Base-by-base conservation (phyloP, 2,888 invertebrate genomes). In the Gandaritis pyraliata region DNA sequence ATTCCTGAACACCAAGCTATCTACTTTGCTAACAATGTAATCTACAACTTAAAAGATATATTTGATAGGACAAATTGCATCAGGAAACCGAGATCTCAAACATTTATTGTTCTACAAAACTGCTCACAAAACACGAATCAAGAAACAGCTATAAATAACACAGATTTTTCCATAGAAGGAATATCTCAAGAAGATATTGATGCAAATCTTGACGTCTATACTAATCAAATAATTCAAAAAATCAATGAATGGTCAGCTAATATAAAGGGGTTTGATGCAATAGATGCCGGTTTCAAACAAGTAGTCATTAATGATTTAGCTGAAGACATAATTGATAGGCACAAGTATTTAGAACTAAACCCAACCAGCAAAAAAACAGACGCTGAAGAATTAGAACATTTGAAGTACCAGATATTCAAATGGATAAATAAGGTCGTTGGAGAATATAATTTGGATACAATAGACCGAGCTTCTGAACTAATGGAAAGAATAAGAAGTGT, bases 371-470 rank as follows among this genome's bases (percentile, higher is more conserved):
- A 50, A 43, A 66, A 66, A 2, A 64, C 76, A 12, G 73, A 80
- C 0, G 64, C 68, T 62, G 78, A 81, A 36, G 88, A 89, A 65
- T 56, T 88, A 36, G 85, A 87, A 65, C 71, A 83, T 72, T 75
- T 90, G 13, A 87, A 83, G 59, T 88, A 83, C 74, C 86, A 85
- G 39, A 86, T 90, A 68, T 88, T 83, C 64, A 89, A 88, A 80
- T 87, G 85, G 84, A 75, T 86, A 1, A 81, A 82, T 58, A 87
- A 84, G 65, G 66, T 86, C n/a, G 73, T 76, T 1, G 80, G 78
- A 0, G 80, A 80, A 56, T 68, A 82, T 18, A 78, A 81, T 56
- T 72, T 71, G 18, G 72, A 78, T 53, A 77, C 77, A 1, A 68
- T 85, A 48, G 65, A 74, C 15, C 69, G 78, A 46, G 87, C 86